Conservation (phyloP, 2,888 invertebrate species). For the Eustalomyia histrio region DNA sequence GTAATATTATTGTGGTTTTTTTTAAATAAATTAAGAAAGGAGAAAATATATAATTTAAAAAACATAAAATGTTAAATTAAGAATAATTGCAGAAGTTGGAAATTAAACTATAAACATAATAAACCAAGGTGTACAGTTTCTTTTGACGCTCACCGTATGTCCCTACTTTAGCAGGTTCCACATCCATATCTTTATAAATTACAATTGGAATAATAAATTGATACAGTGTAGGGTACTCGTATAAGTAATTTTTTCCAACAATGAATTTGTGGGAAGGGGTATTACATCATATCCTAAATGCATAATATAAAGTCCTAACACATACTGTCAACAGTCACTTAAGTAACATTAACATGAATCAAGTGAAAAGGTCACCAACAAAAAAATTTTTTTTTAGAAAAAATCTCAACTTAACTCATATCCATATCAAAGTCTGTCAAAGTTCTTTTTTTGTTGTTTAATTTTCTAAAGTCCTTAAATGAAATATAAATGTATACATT, state of each 20-base stretch:
- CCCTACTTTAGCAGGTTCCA: too few relatives aligned
- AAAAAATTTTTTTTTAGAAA: constrained; percentile 21
- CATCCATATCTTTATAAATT: too few relatives aligned
- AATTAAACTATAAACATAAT: too few relatives aligned
- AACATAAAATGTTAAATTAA: too few relatives aligned
- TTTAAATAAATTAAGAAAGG: too few relatives aligned
- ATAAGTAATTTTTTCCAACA: not conserved
- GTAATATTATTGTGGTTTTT: too few relatives aligned
- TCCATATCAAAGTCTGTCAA: constrained; percentile 69
- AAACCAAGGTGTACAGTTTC: too few relatives aligned
- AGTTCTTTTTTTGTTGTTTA: constrained; percentile 31
- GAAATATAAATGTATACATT: constrained; percentile 19
- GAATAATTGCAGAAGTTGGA: too few relatives aligned
- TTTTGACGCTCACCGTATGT: too few relatives aligned
- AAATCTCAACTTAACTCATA: constrained; percentile 30
- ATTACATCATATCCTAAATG: not conserved
- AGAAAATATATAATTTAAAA: too few relatives aligned
- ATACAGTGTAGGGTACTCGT: not conserved
- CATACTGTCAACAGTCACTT: constrained; percentile 61
- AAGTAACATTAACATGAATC: constrained; percentile 50
- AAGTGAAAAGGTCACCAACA: constrained; percentile 63
- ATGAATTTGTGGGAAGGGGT: too few relatives aligned
- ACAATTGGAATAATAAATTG: too few relatives aligned
- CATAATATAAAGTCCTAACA: constrained; percentile 6
- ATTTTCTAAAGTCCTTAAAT: constrained; percentile 47